Percentiles rank a stretch among this genome's conserved stretches.
Evolutionary conservation across 2,888 invertebrate species (phyloP).

Genomic region (Adelphocoris suturalis): DNA sequence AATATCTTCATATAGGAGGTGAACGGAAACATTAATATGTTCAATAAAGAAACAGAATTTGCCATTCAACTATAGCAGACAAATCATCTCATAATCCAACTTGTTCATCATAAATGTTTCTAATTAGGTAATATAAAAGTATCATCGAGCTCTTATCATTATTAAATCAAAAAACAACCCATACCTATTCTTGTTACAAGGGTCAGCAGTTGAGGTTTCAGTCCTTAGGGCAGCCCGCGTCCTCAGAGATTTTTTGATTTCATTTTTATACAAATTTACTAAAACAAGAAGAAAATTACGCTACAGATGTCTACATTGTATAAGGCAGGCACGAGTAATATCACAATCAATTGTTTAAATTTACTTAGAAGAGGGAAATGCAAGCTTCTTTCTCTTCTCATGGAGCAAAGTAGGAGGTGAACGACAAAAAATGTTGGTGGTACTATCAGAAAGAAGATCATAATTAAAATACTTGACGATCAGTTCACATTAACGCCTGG

Average conservation of each 20-base stretch:
- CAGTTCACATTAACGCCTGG: too few relatives aligned
- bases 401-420: too few relatives aligned
- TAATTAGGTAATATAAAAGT: too few relatives aligned
- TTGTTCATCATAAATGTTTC: not conserved
- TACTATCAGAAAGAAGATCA: too few relatives aligned
- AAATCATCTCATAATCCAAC: not conserved
- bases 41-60: not conserved
- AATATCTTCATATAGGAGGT: not conserved
- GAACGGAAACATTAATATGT: not conserved
- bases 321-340: conserved; percentile 4
- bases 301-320: not conserved
- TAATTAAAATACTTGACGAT: too few relatives aligned
- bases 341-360: not conserved
- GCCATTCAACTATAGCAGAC: not conserved
- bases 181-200: not conserved
- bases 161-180: not conserved
- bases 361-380: too few relatives aligned
- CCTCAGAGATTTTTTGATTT: not conserved
- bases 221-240: not conserved
- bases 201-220: not conserved
- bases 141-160: too few relatives aligned
- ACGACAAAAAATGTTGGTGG: too few relatives aligned
- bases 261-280: conserved; percentile 24
- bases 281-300: conserved; percentile 22
- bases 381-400: too few relatives aligned